A percentile compares a stretch with the other conserved stretches of the same genome.
These are phyloP conservation scores for Melolontha melolontha DNA, from an alignment of 2,888 invertebrate genomes.

Conservation along the genomic window DNA sequence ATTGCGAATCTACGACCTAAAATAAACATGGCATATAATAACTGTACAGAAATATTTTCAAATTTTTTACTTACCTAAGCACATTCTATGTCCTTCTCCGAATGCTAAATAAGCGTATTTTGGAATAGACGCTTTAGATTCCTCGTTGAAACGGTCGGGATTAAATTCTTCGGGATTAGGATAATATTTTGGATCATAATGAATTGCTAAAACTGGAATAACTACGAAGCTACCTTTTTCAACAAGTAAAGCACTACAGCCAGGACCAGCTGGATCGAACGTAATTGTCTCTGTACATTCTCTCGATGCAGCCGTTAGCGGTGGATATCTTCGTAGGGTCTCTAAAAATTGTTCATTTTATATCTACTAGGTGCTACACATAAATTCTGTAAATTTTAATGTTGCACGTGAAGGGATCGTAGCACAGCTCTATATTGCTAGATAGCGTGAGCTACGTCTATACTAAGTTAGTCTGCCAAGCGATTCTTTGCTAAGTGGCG, in stretches of 20 bases:
- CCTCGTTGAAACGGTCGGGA: conserved; percentile 61
- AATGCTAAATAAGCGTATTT: conserved; percentile 55
- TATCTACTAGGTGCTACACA: no score
- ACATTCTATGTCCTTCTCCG: conserved; percentile 57
- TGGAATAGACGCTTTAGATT: conserved; percentile 51
- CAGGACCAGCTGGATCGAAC: conserved; percentile 37
- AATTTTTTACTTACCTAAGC: conserved; percentile 50
- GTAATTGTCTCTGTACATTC: conserved; percentile 52
- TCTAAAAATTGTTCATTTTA: conserved; percentile 55
- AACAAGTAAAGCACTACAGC: conserved; percentile 48
- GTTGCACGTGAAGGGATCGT: no score
- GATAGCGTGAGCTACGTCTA: no score
- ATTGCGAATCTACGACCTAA: conserved; percentile 53
- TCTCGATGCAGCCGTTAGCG: conserved; percentile 45
- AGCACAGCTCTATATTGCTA: no score
- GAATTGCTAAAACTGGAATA: conserved; percentile 58
- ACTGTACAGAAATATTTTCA: conserved; percentile 13
- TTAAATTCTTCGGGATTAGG: conserved; percentile 62
- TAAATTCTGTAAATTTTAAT: no score
- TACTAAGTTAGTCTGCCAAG: no score
- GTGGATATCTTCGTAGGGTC: conserved; percentile 48
- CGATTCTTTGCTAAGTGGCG: no score
- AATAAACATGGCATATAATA: conserved; percentile 35
- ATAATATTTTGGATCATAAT: conserved; percentile 60
- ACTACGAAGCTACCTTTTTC: conserved; percentile 56